Percentiles rank a stretch among this genome's conserved stretches.
Conservation (phyloP, 2,797 vertebrate genomes). For the Paguma larvata region DNA sequence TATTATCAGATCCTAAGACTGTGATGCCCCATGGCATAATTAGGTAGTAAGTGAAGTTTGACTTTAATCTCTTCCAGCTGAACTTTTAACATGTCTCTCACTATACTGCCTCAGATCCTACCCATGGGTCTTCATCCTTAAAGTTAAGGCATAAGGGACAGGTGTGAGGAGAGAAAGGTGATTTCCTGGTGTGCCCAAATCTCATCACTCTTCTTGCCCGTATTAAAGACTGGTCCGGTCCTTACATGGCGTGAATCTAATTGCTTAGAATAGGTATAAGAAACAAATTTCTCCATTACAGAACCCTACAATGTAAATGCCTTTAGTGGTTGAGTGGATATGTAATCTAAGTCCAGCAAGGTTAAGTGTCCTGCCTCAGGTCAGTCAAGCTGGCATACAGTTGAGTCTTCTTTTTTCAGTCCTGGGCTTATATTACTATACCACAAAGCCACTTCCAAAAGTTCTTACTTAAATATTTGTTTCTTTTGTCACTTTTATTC, state of each 20-base stretch:
- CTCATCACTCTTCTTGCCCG: neutral
- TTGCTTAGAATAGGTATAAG: neutral
- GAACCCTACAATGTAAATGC: neutral
- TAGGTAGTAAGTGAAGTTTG: slow-evolving; percentile 14
- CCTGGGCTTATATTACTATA: neutral
- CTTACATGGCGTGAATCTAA: neutral
- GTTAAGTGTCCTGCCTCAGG: neutral
- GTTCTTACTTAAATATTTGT: neutral
- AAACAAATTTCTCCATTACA: neutral
- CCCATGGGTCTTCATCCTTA: neutral
- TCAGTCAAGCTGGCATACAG: neutral
- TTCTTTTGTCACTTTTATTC: slow-evolving; percentile 12
- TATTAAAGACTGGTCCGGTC: neutral
- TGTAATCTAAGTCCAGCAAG: neutral
- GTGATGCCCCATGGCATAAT: neutral
- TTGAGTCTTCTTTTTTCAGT: neutral
- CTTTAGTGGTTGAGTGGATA: neutral
- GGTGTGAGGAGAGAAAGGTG: neutral
- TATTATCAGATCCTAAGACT: neutral
- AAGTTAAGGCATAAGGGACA: neutral
- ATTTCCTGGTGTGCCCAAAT: neutral
- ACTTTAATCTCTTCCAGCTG: neutral
- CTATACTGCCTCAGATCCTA: neutral
- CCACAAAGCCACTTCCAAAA: neutral
- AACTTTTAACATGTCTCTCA: neutral